Conservation (phyloP, 2,797 vertebrate species). For the Cuniculus paca region DNA sequence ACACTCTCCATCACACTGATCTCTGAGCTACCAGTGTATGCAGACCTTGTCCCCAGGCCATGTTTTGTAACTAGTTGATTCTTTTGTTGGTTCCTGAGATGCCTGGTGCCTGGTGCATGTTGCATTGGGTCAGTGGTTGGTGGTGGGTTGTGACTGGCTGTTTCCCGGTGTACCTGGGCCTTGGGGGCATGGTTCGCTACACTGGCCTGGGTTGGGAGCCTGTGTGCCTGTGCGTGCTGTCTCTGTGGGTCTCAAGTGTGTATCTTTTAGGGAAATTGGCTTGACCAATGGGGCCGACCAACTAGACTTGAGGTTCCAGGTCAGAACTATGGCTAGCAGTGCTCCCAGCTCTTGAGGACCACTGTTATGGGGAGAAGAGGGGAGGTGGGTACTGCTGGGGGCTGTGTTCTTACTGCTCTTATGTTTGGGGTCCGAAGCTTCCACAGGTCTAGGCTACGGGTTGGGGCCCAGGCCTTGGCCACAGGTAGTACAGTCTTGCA, state of each 20-base stretch:
- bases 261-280: neutral
- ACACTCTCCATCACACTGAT: neutral
- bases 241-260: fast-evolving
- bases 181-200: neutral
- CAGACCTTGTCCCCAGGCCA: neutral
- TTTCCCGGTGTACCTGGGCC: too few relatives aligned
- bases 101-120: too few relatives aligned
- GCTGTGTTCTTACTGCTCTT: too few relatives aligned
- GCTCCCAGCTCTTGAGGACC: too few relatives aligned
- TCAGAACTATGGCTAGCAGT: fast-evolving
- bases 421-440: too few relatives aligned
- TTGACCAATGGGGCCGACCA: fast-evolving
- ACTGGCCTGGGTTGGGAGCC: neutral
- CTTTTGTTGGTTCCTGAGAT: neutral
- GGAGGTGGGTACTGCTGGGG: fast-evolving
- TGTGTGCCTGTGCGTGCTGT: too few relatives aligned
- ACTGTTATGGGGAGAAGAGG: fast-evolving
- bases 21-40: neutral
- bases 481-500: neutral
- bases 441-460: neutral
- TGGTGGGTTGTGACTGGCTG: fast-evolving
- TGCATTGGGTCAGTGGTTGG: neutral
- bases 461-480: neutral
- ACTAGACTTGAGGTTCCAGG: neutral
- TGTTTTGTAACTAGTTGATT: neutral